Evolutionary conservation across 2,113 vertebrate species (phyloP).

Genomic region (Okapia johnstoni): DNA sequence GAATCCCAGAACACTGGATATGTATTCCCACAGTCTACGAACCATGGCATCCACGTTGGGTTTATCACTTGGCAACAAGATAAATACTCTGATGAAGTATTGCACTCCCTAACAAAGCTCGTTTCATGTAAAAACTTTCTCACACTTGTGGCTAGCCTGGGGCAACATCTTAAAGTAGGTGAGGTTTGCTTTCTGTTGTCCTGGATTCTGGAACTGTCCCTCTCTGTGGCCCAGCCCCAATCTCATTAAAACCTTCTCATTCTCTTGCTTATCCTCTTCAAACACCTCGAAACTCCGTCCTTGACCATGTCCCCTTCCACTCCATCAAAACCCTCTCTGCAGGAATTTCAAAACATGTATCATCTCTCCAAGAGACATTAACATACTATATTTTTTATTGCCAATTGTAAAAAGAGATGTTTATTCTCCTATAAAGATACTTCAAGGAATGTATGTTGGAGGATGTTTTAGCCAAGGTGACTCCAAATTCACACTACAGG

Average conservation of each 20-base stretch:
- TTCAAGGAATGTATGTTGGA: not conserved
- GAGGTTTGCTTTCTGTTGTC: not conserved
- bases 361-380: not conserved
- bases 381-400: not conserved
- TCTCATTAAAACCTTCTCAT: not conserved
- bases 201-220: not conserved
- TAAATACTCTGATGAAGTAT: constrained; percentile 29
- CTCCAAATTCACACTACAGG: not conserved
- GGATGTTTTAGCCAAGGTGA: not conserved
- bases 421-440: not conserved
- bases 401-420: not conserved
- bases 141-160: not conserved
- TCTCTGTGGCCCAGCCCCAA: not conserved
- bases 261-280: not conserved
- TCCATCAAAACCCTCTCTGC: not conserved
- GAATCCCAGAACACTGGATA: constrained; percentile 28
- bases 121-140: constrained; percentile 34
- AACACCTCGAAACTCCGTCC: constrained; percentile 10
- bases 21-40: not conserved
- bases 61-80: constrained; percentile 55
- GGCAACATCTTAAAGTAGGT: not conserved
- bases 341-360: not conserved
- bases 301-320: not conserved
- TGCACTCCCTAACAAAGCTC: not conserved
- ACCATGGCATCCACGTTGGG: not conserved